phyloP scores from a whole-genome alignment of 2,113 vertebrate genomes.

The Alces alces region DNA sequence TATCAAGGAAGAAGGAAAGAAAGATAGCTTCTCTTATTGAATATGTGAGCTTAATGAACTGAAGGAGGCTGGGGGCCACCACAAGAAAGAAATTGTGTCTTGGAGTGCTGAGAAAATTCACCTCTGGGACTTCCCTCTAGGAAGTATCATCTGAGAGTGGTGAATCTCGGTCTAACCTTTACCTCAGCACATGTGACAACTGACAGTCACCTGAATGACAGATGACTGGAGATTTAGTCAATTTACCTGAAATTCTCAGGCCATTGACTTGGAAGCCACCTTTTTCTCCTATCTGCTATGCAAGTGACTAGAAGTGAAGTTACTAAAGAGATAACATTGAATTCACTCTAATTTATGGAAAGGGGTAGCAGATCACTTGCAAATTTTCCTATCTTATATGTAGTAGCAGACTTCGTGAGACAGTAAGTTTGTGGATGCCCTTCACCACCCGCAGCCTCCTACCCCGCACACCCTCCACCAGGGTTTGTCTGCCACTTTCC shows the following conservation, averaged over 20 bases:
- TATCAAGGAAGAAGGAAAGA: neutral
- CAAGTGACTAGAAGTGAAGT: neutral
- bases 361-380: neutral
- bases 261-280: neutral
- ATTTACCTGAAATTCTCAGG: neutral
- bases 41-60: neutral
- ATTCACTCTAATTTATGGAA: neutral
- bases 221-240: neutral
- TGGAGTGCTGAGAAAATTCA: neutral
- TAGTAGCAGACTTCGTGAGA: neutral
- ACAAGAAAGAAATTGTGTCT: neutral
- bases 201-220: neutral
- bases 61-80: neutral
- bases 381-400: neutral
- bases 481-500: neutral
- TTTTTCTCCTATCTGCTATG: neutral
- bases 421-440: neutral
- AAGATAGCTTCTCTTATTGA: neutral
- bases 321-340: neutral
- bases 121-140: neutral
- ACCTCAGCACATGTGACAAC: neutral
- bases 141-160: neutral
- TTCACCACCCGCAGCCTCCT: neutral
- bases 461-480: fast-evolving
- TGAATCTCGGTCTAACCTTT: neutral